Conservation (phyloP, 2,888 invertebrate species). For the Nudaria mundana region DNA sequence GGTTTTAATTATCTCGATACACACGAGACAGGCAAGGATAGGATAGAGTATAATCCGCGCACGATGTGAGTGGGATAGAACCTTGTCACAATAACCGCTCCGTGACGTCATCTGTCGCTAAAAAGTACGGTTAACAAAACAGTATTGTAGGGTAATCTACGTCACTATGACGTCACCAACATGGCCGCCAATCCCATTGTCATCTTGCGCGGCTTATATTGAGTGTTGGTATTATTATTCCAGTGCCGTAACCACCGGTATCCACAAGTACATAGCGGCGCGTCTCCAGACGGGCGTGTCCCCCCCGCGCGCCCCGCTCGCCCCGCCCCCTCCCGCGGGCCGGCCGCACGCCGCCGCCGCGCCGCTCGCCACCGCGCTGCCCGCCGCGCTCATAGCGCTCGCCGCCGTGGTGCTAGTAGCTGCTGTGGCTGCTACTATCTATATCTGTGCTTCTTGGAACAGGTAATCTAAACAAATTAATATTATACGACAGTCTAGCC, state of each 20-base stretch:
- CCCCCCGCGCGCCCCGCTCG: slow-evolving; percentile 79
- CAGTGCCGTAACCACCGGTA: slow-evolving; percentile 53
- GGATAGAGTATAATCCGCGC: no score
- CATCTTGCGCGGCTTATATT: no score
- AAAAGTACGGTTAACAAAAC: no score
- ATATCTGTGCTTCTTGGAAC: slow-evolving; percentile 96
- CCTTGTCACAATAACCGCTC: no score
- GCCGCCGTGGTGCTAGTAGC: slow-evolving; percentile 94
- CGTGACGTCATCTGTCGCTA: no score
- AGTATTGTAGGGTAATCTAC: no score
- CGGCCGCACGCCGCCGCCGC: slow-evolving; percentile 83
- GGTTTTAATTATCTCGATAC: no score
- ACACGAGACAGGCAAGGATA: no score
- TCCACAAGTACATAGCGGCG: slow-evolving; percentile 45
- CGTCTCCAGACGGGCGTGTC: slow-evolving; percentile 78
- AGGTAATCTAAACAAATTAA: slow-evolving; percentile 80
- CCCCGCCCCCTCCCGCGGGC: slow-evolving; percentile 47
- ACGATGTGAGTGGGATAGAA: no score
- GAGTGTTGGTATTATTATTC: no score
- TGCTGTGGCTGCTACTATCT: slow-evolving; percentile 93
- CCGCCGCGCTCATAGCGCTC: slow-evolving; percentile 93
- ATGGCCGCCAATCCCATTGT: no score
- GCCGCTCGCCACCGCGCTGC: slow-evolving; percentile 85
- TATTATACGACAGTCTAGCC: background rate
- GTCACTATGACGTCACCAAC: no score